phyloP scores from a whole-genome alignment of 2,888 invertebrate genomes.

The Nebria brevicollis region DNA sequence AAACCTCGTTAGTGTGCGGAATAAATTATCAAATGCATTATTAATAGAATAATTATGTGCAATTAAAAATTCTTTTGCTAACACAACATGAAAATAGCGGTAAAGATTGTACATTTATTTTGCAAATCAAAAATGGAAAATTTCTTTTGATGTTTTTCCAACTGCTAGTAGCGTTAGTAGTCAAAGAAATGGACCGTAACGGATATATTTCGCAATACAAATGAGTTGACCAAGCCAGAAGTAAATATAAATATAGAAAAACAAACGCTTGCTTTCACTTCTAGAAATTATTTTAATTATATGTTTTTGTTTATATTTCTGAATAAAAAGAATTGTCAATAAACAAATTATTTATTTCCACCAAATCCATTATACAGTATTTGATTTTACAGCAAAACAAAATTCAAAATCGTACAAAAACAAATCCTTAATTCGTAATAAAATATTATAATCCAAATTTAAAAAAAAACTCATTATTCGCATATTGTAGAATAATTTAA shows the following conservation, averaged over 20 bases:
- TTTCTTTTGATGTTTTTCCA: not conserved
- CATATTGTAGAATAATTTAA: too few species aligned
- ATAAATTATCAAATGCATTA: not conserved
- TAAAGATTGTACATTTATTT: not conserved
- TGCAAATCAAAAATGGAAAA: not conserved
- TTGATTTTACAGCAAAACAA: too few species aligned
- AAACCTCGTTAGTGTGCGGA: not conserved
- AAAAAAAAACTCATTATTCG: too few species aligned
- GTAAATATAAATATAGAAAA: constrained; percentile 6
- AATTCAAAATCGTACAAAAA: too few species aligned
- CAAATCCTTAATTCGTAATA: too few species aligned
- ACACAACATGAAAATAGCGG: not conserved
- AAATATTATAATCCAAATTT: too few species aligned
- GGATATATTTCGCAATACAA: constrained; percentile 19
- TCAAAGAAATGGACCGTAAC: constrained; percentile 36
- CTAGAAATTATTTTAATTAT: not conserved
- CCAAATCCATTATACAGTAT: too few species aligned
- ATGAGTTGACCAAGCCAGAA: constrained; percentile 13
- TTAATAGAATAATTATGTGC: not conserved
- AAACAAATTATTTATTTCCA: not conserved
- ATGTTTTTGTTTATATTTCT: not conserved
- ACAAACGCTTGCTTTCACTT: constrained; percentile 6
- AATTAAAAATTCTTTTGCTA: not conserved
- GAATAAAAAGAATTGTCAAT: not conserved
- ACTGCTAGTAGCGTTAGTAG: not conserved